Percentiles rank a stretch among this genome's conserved stretches.
phyloP scores from a whole-genome alignment of 2,113 vertebrate species.

The Otolemur garnettii region DNA sequence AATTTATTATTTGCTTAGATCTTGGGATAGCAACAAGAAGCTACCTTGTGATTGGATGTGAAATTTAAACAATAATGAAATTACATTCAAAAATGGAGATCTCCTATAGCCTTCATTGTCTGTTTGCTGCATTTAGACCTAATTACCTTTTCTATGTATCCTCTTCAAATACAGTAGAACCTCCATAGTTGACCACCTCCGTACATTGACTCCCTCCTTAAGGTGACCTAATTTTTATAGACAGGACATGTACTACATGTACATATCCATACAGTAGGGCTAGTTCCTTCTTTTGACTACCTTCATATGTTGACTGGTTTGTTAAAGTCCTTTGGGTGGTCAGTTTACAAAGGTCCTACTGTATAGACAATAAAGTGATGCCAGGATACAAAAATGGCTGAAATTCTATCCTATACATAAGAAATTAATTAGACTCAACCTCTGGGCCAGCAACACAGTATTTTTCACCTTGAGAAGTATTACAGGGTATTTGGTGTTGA shows the following conservation, averaged over 20 bases:
- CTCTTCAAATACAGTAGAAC: neutral
- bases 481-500: neutral
- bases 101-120: neutral
- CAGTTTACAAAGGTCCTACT: too few species aligned
- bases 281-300: too few species aligned
- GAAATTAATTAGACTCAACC: neutral
- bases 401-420: neutral
- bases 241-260: too few species aligned
- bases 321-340: too few species aligned
- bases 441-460: neutral
- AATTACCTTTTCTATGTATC: neutral
- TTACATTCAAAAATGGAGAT: neutral
- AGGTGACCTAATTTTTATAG: too few species aligned
- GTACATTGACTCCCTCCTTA: too few species aligned
- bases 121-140: constrained; percentile 9
- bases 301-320: too few species aligned
- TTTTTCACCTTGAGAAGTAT: neutral
- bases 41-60: neutral
- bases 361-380: neutral
- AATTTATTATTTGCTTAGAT: constrained; percentile 31
- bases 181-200: too few species aligned
- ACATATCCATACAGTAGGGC: too few species aligned
- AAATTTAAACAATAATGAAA: constrained; percentile 7
- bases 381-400: neutral
- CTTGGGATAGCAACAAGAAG: neutral